Evolutionary conservation across 64 coral and sea anemone genomes (phyloP), one percentile per base, ranked within the genome.

Genomic region (Acropora yongei): DNA sequence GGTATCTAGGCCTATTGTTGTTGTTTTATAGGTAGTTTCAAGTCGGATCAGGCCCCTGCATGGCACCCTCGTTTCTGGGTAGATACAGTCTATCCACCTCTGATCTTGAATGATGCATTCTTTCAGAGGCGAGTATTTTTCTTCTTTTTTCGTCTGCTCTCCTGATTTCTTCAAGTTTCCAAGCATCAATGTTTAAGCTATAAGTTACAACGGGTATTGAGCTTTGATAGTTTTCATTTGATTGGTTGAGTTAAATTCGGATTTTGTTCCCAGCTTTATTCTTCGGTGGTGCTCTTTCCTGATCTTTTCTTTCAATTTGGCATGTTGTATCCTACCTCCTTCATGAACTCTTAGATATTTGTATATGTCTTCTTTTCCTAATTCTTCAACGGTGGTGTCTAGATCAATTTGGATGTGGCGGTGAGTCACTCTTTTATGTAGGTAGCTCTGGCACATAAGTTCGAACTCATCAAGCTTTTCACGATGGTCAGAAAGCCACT

Each of bases 251-350:
- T 75, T 75, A 16, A 75, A n/a, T 30, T 30, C 72, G 11, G 55
- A 58, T 58, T 58, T 58, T 58, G 55, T 58, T n/a, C n/a, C 11
- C n/a, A 75, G 3, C 7, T n/a, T 6, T 75, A 75, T 75, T 43
- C 72, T 75, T 75, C 72, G 18, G 55, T 58, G 11, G 11, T 58
- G 11, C 55, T 58, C 55, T 11, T 58, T 58, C 11, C n/a, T n/a
- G n/a, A n/a, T n/a, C n/a, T n/a, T n/a, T n/a, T n/a, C n/a, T n/a
- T n/a, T n/a, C 55, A 6, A 58, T 58, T 58, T 49, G 48, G 44
- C 5, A 45, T 81, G 44, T 81, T 81, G 18, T 81, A 81, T 81
- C 48, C 42, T 47, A 45, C 51, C 79, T 11, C 44, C 79, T 81
- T 81, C 79, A 8, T 20, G 8, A 0, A 81, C 79, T 49, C 79